Evolutionary conservation across 2,888 invertebrate genomes (phyloP), one percentile per base, ranked within the genome.

Genomic region (Carpatolechia fugitivella): DNA sequence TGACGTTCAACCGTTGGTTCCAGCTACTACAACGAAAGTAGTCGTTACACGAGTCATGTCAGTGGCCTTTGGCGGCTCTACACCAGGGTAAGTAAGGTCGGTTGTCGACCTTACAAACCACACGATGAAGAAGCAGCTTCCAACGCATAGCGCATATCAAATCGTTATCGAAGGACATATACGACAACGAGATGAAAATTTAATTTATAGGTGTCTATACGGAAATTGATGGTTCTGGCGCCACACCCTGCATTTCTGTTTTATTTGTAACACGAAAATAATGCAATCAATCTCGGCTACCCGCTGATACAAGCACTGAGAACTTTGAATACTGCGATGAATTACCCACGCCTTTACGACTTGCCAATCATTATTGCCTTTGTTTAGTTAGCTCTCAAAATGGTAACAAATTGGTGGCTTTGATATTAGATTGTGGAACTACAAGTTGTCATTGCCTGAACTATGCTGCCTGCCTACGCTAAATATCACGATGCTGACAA

Each of bases 341-440:
- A 18, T 41, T 41, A 18, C 40, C 40, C 40, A 41, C 40, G 40
- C 40, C 40, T 41, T 41, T 20, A 41, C 40, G 40, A 11, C 40
- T 41, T 46, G 46, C 46, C 46, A 46, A 29, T 46, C 46, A 46
- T 41, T 41, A 41, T 41, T 41, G 40, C 40, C 40, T 41, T 41
- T 41, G 40, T 41, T 30, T 54, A 38, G 53, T 31, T 47, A 36
- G 47, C 38, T n/a, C 33, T 55, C 50, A 33, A 40, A 54, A 40
- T 14, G 31, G 16, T 48, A 48, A 54, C 48, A 49, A 54, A 54
- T 54, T 48, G 48, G 40, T 3, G 10, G 7, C 10, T 10, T 41
- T 18, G 18, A 41, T 18, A 18, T 18, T 41, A 11, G 11, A 41
- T 41, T 41, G 40, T 41, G 18, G 18, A 41, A 18, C 1, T 18